Percentiles rank a stretch among this genome's conserved stretches.
These are phyloP conservation scores for Rattus rattus DNA, from an alignment of 2,113 vertebrate genomes.

Conservation along the genomic window DNA sequence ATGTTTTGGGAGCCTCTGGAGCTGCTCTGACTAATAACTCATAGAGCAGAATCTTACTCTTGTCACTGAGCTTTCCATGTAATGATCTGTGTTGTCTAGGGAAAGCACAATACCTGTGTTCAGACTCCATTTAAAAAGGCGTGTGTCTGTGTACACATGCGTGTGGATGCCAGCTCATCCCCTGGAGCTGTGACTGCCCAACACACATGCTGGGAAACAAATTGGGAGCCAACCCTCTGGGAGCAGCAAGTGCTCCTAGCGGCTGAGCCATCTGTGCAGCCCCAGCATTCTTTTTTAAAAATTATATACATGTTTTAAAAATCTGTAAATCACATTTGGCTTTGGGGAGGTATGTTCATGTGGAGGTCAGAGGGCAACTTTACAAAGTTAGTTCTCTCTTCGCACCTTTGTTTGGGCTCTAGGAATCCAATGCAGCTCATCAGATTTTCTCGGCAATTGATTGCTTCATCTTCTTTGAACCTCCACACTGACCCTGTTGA, in stretches of 20 bases:
- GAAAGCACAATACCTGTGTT: neutral
- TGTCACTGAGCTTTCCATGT: neutral
- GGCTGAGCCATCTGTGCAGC: neutral
- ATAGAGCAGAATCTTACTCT: too few species aligned
- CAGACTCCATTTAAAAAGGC: neutral
- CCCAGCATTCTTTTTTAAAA: neutral
- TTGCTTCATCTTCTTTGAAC: neutral
- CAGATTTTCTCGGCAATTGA: neutral
- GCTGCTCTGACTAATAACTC: neutral
- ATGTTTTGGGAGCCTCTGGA: neutral
- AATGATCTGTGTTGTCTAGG: neutral
- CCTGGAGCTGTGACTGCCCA: neutral
- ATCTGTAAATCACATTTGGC: neutral
- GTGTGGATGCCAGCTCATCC: neutral
- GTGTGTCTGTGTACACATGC: neutral
- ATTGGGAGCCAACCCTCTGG: neutral
- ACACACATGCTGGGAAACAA: neutral
- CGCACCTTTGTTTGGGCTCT: neutral
- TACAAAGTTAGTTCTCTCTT: neutral
- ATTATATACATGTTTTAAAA: neutral
- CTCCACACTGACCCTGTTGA: neutral
- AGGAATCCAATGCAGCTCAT: neutral
- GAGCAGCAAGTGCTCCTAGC: neutral
- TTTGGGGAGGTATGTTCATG: neutral
- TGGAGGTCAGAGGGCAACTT: neutral